phyloP scores from a whole-genome alignment of 1,140 invertebrate species.

The Psilanteris sp. region DNA sequence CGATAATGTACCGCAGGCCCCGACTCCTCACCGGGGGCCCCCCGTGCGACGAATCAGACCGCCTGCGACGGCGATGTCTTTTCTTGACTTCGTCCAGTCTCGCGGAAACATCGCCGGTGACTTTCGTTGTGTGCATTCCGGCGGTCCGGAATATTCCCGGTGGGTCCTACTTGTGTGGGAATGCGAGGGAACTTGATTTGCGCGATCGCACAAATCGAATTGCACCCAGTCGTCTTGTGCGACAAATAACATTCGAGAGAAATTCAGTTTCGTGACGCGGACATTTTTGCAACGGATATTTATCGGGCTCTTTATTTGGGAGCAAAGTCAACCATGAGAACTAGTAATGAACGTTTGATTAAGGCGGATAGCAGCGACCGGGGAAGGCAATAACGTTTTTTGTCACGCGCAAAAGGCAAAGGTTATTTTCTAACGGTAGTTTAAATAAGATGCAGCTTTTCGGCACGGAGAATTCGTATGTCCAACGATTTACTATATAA shows the following conservation, averaged over 20 bases:
- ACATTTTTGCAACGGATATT: too few relatives aligned
- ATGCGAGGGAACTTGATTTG: conserved; percentile 14
- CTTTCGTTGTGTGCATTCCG: conserved; percentile 42
- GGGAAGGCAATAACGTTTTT: too few relatives aligned
- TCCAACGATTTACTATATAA: too few relatives aligned
- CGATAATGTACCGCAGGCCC: conserved; percentile 65
- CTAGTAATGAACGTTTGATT: too few relatives aligned
- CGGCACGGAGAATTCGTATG: too few relatives aligned
- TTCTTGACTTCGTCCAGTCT: conserved; percentile 61
- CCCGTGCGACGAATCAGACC: conserved; percentile 54
- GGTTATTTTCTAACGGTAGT: too few relatives aligned
- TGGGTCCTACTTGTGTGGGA: conserved; percentile 60
- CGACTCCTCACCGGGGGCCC: conserved; percentile 47
- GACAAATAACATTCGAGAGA: neutral
- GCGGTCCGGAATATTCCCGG: conserved; percentile 28
- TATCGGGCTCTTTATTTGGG: too few relatives aligned
- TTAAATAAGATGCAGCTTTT: too few relatives aligned
- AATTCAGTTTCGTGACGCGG: too few relatives aligned
- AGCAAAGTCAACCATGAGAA: too few relatives aligned
- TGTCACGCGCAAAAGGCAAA: too few relatives aligned
- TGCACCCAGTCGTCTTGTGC: conserved; percentile 15
- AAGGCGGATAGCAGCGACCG: too few relatives aligned
- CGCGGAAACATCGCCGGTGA: conserved; percentile 60
- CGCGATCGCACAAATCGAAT: conserved; percentile 13
- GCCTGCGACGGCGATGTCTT: conserved; percentile 54